Base-by-base conservation (phyloP, 35 echinoderm and acorn worm species). In the Acanthaster planci region DNA sequence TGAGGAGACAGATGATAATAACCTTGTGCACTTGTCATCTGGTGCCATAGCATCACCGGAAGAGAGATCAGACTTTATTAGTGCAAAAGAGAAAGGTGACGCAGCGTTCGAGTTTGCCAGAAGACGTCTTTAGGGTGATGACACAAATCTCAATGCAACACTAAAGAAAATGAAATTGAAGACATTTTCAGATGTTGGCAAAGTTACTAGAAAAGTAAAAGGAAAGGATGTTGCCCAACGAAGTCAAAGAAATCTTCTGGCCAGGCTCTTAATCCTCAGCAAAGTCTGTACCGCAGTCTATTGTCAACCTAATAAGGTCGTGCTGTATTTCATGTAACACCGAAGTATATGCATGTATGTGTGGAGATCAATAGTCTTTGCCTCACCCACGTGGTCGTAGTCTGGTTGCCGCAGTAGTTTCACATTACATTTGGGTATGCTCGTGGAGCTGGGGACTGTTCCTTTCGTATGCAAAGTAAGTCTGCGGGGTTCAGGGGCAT, bases 1-100 rank as follows among this genome's bases (percentile, higher is more conserved):
- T 82, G 87, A 80, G 7, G 78, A 82, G 34, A 51, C 37, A 19
- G 52, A 75, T 82, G 2, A 5, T 30, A 38, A 59, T 76, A 54
- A 93, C 21, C 52, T 94, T 21, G 60, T 93, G 22, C 80, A 93
- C 57, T 52, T 93, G 37, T 67, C 91, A 55, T 93, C 90, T 2
- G 90, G 90, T 51, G 86, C 80, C 37, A 57, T 93, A 52, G 86
- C 91, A 18, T 76, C 86, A 57, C 16, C 23, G 22, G 51, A 89
- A 17, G 80, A 89, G n/a, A 54, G 60, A 16, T 56, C 47, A 29
- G 91, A 93, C 31, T 19, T 93, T 15, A 5, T 89, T 55, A 53
- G 23, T 38, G 82, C 86, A 67, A 7, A 81, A 3, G 50, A 75
- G 7, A 85, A 86, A 51, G 91, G 91, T 22, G 76, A 88, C 40